Percentiles rank a stretch among this genome's conserved stretches.
Evolutionary conservation across 2,888 invertebrate genomes (phyloP).

Genomic region (Morpho helenor): DNA sequence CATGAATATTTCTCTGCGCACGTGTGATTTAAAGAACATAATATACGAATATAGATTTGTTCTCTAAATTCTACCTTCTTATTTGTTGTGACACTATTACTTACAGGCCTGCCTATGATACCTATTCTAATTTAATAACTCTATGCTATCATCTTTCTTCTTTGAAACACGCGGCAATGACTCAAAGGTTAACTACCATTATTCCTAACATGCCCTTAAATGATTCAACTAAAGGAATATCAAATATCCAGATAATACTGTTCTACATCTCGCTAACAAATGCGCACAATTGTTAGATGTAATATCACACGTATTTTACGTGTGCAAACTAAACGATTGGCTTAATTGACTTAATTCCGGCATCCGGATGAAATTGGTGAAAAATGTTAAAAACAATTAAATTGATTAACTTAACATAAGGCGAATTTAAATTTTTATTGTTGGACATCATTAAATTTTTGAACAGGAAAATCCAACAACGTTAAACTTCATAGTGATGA

Average conservation of each 20-base stretch:
- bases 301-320: conserved; percentile 18
- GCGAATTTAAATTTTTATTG: neutral
- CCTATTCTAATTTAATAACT: too few relatives aligned
- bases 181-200: neutral
- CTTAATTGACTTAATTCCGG: conserved; percentile 20
- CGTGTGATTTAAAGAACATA: too few relatives aligned
- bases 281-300: conserved; percentile 15
- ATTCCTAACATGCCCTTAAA: conserved; percentile 9
- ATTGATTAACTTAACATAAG: neutral
- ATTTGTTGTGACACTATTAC: too few relatives aligned
- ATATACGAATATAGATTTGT: too few relatives aligned
- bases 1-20: too few relatives aligned
- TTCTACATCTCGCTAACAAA: conserved; percentile 15
- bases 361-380: conserved; percentile 19
- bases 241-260: conserved; percentile 11
- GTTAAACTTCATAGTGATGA: too few relatives aligned
- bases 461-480: too few relatives aligned
- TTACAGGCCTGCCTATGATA: too few relatives aligned
- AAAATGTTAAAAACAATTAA: conserved; percentile 1
- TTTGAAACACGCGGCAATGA: conserved; percentile 1
- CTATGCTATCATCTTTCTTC: neutral
- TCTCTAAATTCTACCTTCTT: too few relatives aligned
- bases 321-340: conserved; percentile 12
- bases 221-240: conserved; percentile 13
- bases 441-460: too few relatives aligned